Evolutionary conservation across 1,140 invertebrate species (phyloP).

Genomic region (Bombus cullumanus): DNA sequence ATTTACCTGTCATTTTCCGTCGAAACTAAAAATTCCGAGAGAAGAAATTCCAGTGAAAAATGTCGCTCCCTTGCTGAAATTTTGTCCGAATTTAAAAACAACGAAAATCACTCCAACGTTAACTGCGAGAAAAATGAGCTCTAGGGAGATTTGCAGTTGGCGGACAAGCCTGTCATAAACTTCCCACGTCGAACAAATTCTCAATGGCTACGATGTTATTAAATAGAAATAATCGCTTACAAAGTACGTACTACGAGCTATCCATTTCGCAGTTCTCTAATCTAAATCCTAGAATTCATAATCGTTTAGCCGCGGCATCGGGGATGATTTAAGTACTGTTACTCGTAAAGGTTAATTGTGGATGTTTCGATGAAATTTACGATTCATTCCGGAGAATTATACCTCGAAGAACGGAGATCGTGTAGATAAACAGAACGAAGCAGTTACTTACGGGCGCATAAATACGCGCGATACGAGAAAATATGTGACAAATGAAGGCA

Average conservation of each 20-base stretch:
- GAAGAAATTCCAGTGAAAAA: no score
- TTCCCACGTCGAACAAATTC: background rate
- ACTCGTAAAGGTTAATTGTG: slow-evolving; percentile 13
- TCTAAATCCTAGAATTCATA: background rate
- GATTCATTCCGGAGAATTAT: slow-evolving; percentile 2
- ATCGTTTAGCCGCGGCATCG: no score
- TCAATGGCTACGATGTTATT: background rate
- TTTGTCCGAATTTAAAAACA: no score
- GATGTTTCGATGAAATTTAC: slow-evolving; percentile 9
- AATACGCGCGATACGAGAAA: background rate
- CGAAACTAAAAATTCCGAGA: no score
- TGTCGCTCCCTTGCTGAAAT: no score
- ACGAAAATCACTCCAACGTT: background rate
- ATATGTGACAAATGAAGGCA: slow-evolving; percentile 2
- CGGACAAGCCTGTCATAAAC: no score
- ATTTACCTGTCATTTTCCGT: no score
- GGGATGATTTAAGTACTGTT: slow-evolving; percentile 1
- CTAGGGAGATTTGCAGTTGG: no score
- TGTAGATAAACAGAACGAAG: background rate
- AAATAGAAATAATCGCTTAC: background rate
- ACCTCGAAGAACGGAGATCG: background rate
- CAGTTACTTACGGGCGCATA: background rate
- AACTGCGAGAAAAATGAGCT: background rate
- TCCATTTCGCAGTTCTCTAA: background rate
- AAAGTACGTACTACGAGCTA: background rate